Evolutionary conservation across 2,888 invertebrate species (phyloP), one percentile per base, ranked within the genome.

Genomic region (Limnephilus auricula): DNA sequence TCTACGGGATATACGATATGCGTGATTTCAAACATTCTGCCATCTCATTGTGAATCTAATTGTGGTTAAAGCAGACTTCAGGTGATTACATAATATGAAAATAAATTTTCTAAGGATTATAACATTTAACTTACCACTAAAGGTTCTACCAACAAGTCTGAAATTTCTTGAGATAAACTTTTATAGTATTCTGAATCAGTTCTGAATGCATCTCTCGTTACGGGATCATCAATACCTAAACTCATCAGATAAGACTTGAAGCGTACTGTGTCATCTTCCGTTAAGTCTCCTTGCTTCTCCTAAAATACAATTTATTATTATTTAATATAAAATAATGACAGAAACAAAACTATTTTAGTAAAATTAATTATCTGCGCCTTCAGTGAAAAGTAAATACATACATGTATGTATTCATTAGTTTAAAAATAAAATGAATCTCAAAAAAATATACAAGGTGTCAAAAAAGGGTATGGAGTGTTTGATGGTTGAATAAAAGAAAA

Each of bases 141-240:
- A 34, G 98, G 98, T 94, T 97, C 97, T 92, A 97, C 96, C 93
- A 99, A 96, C 94, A 98, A 97, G 94, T 97, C 97, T 85, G 98
- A 97, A 87, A 99, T 96, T 95, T 99, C 98, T 94, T 97, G 97
- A 0, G 99, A 98, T 88, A 99, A 95, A 93, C 98, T 97, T 94
- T 96, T 96, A 94, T 98, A 98, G 95, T 99, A 99, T 93, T 98
- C 97, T 25, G 97, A 97, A 93, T 98, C 98, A 90, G 97, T 98
- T 94, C 98, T 98, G 94, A 97, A 99, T 18, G 98, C 97, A 94
- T 98, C 98, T 94, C 99, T 97, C 0, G 99, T 99, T 0, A 99
- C 99, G 1, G 99, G 99, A 96, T 99, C 99, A 94, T 99, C 99
- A 93, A 99, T 99, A 93, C 99, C 99, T 94, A 99, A 96, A 94